A percentile compares a stretch with the other conserved stretches of the same genome.
These are phyloP conservation scores for Lophius americanus DNA, from an alignment of 2,797 vertebrate genomes.

Conservation along the genomic window DNA sequence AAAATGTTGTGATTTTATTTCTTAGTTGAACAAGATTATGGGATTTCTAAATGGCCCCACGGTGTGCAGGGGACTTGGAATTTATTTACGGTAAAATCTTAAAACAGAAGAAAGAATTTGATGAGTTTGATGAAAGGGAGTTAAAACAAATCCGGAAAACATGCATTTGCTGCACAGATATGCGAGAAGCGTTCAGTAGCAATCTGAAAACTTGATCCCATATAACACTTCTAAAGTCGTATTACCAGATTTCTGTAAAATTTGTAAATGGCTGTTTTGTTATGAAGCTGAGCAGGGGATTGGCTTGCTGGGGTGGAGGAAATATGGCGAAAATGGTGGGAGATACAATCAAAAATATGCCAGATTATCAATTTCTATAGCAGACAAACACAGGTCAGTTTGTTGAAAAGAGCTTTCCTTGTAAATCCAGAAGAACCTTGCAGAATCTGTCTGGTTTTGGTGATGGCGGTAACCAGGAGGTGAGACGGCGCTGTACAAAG, in stretches of 20 bases:
- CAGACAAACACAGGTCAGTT: conserved; percentile 54
- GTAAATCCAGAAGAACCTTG: conserved; percentile 23
- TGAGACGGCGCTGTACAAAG: conserved; percentile 54
- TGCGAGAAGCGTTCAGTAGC: conserved; percentile 57
- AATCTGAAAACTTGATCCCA: conserved; percentile 57
- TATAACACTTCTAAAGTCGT: conserved; percentile 50
- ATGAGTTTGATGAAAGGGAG: conserved; percentile 25
- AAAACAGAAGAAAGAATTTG: conserved; percentile 15
- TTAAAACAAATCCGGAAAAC: neutral
- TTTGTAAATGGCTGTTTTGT: conserved; percentile 39
- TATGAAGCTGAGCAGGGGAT: neutral
- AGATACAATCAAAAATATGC: conserved; percentile 34
- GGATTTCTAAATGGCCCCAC: conserved; percentile 82
- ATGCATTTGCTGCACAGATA: conserved; percentile 2
- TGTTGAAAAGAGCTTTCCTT: conserved; percentile 10
- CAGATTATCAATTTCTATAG: conserved; percentile 24
- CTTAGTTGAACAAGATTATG: conserved; percentile 74
- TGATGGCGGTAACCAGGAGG: conserved; percentile 44
- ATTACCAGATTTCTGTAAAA: conserved; percentile 43
- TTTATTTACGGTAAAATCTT: conserved; percentile 20
- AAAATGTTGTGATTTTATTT: conserved; percentile 66
- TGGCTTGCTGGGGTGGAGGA: neutral
- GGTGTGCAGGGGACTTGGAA: conserved; percentile 36
- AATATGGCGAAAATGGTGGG: conserved; percentile 14
- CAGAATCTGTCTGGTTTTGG: conserved; percentile 57